Percentiles rank a stretch among this genome's conserved stretches.
phyloP scores from a whole-genome alignment of 2,113 vertebrate genomes.

The Lepisosteus osseus region DNA sequence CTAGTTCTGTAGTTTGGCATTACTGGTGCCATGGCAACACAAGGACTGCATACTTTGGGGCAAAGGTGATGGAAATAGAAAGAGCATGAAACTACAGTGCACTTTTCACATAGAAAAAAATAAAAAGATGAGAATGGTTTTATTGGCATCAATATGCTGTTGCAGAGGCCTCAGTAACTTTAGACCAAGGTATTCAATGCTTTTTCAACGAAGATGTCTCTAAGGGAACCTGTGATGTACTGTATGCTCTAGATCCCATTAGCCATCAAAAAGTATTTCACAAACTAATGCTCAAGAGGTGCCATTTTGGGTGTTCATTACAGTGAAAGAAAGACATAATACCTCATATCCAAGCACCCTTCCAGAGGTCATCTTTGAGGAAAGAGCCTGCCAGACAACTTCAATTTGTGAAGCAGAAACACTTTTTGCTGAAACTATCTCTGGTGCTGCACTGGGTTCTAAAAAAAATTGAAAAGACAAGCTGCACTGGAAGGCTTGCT shows the following conservation, averaged over 20 bases:
- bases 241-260: not conserved
- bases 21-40: constrained; percentile 54
- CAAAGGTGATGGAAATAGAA: constrained; percentile 57
- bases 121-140: constrained; percentile 40
- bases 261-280: not conserved
- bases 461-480: constrained; percentile 23
- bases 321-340: constrained; percentile 30
- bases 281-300: not conserved
- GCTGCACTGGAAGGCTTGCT: constrained; percentile 26
- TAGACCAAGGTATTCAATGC: not conserved
- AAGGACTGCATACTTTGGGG: constrained; percentile 41
- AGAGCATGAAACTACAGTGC: constrained; percentile 42
- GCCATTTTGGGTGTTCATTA: not conserved
- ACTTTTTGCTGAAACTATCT: constrained; percentile 70
- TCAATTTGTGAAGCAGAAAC: constrained; percentile 83
- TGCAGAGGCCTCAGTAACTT: too few relatives aligned
- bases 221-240: not conserved
- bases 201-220: not conserved
- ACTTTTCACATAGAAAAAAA: constrained; percentile 50
- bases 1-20: constrained; percentile 49
- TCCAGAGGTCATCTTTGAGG: constrained; percentile 71
- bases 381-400: constrained; percentile 78
- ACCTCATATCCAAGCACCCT: constrained; percentile 93
- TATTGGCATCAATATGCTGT: not conserved
- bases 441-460: constrained; percentile 81